Conservation (phyloP, 1,140 invertebrate species). For the Brachystomella parvula region DNA sequence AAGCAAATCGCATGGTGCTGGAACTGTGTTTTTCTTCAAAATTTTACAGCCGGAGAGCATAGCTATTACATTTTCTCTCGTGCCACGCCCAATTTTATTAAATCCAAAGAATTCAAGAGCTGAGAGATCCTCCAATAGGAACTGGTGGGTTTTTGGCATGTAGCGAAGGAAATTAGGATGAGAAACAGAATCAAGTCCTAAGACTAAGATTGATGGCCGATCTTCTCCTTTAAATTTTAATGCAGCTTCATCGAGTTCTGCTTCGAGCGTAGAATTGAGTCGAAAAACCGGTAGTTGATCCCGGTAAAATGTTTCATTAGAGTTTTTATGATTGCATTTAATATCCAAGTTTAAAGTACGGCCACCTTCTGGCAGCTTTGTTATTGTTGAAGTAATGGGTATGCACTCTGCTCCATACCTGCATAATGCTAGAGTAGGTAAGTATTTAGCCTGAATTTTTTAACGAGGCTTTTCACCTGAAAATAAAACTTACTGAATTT, state of each 20-base stretch:
- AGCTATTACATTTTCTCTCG: slow-evolving; percentile 42
- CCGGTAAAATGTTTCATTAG: background rate
- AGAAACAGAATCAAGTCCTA: slow-evolving; percentile 53
- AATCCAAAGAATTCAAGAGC: slow-evolving; percentile 44
- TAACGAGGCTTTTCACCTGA: background rate
- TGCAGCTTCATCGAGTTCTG: background rate
- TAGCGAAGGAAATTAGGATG: slow-evolving; percentile 50
- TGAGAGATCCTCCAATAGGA: slow-evolving; percentile 42
- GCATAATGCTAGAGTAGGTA: background rate
- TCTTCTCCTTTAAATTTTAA: background rate
- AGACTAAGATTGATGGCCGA: slow-evolving; percentile 41
- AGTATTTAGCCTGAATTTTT: background rate
- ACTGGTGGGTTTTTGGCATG: slow-evolving; percentile 46
- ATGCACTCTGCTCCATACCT: background rate
- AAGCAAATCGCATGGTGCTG: background rate
- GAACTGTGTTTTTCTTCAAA: background rate
- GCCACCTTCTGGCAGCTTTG: background rate
- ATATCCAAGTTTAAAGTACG: background rate
- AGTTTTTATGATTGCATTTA: background rate
- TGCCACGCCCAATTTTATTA: slow-evolving; percentile 40
- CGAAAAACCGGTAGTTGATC: background rate
- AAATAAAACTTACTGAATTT: background rate
- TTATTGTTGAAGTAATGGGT: background rate
- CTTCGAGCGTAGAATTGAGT: background rate
- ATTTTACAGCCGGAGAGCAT: slow-evolving; percentile 26